Conservation (phyloP, 2,797 vertebrate species). For the Cirrhinus mrigala region DNA sequence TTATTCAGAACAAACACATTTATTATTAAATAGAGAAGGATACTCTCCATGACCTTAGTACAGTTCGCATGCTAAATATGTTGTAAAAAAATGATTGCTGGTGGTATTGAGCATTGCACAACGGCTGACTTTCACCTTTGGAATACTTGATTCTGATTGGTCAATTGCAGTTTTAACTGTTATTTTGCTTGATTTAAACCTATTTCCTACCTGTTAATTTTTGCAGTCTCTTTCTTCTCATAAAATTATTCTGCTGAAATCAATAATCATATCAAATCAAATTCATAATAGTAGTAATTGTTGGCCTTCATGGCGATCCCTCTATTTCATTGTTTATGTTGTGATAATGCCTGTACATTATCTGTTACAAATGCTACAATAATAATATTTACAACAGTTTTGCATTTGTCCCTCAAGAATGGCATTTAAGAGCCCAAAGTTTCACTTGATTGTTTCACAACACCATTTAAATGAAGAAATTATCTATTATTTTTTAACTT, state of each 20-base stretch:
- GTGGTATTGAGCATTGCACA: conserved; percentile 16
- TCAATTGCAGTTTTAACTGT: background rate
- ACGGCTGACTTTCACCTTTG: background rate
- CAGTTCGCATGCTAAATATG: conserved; percentile 25
- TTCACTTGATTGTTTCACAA: conserved; percentile 34
- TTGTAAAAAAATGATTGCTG: conserved; percentile 2
- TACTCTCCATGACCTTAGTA: background rate
- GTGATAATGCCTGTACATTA: background rate
- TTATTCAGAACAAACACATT: conserved; percentile 42
- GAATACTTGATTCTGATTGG: conserved; percentile 4
- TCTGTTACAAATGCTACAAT: background rate
- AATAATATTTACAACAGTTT: conserved; percentile 21
- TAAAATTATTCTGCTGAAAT: background rate
- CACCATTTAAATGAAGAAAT: conserved; percentile 32
- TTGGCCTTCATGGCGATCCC: background rate
- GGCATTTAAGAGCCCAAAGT: background rate
- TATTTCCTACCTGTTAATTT: background rate
- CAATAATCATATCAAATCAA: background rate
- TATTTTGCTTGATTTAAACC: background rate
- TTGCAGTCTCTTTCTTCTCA: background rate
- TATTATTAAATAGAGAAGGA: conserved; percentile 39
- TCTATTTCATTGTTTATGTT: background rate
- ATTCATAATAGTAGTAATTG: background rate
- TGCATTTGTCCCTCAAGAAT: background rate
- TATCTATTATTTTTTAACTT: conserved; percentile 21